A percentile compares a stretch with the other conserved stretches of the same genome.
phyloP scores from a whole-genome alignment of 1,140 invertebrate genomes.

The Yoshiicerus persimilis region DNA sequence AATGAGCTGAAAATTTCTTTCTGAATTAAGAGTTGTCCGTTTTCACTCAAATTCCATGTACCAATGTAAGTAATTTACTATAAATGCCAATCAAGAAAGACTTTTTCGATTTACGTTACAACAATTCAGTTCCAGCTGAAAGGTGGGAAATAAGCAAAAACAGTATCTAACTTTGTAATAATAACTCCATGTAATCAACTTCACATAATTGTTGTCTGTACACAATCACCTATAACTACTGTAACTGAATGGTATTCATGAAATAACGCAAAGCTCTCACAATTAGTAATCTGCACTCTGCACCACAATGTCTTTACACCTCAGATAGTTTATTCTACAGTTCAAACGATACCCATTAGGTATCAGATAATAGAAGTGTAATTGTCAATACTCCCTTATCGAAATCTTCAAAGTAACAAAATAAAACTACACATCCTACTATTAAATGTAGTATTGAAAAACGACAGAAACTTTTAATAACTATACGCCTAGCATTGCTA shows the following conservation, averaged over 20 bases:
- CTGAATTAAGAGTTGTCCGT: background rate
- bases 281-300: background rate
- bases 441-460: no score
- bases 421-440: background rate
- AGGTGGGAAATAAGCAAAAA: no score
- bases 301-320: background rate
- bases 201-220: background rate
- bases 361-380: no score
- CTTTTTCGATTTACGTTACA: background rate
- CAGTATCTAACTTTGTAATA: background rate
- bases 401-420: background rate
- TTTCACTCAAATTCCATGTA: background rate
- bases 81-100: background rate
- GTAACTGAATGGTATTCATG: background rate
- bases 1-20: background rate
- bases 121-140: no score
- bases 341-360: background rate
- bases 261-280: background rate
- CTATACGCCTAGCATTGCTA: background rate
- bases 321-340: background rate
- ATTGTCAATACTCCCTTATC: no score
- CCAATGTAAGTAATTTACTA: background rate
- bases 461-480: no score
- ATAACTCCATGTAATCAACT: background rate
- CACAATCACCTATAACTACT: background rate